These are phyloP conservation scores for Campoplex capitator DNA, from an alignment of 2,888 invertebrate genomes.

Conservation along the genomic window DNA sequence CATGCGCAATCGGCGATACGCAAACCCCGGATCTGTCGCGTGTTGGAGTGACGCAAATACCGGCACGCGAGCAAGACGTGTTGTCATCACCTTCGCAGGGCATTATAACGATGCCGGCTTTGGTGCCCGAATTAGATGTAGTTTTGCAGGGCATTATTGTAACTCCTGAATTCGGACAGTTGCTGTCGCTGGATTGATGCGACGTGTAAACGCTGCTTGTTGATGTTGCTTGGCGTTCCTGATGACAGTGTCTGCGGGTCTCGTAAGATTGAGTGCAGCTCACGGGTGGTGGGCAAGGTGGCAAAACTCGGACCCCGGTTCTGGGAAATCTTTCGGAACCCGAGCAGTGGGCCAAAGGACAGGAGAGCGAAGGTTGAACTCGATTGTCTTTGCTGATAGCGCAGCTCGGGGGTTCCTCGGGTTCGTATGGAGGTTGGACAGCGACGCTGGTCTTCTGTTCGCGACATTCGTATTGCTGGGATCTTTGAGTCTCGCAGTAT, in stretches of 20 bases:
- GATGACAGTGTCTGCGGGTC: slow-evolving; percentile 82
- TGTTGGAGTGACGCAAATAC: slow-evolving; percentile 80
- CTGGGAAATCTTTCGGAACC: slow-evolving; percentile 77
- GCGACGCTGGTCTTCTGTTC: slow-evolving; percentile 65
- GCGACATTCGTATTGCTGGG: slow-evolving; percentile 76
- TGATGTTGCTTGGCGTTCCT: slow-evolving; percentile 59
- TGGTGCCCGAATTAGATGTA: slow-evolving; percentile 76
- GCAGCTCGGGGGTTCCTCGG: slow-evolving; percentile 69
- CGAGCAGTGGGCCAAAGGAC: slow-evolving; percentile 74
- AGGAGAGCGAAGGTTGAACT: slow-evolving; percentile 74
- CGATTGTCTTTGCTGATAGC: slow-evolving; percentile 76
- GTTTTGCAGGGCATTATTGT: slow-evolving; percentile 81
- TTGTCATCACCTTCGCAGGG: slow-evolving; percentile 80
- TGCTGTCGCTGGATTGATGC: slow-evolving; percentile 33
- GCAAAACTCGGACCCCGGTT: slow-evolving; percentile 79
- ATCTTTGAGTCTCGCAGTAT: slow-evolving; percentile 27
- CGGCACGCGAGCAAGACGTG: slow-evolving; percentile 74
- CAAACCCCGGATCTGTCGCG: slow-evolving; percentile 80
- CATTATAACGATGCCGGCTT: slow-evolving; percentile 81
- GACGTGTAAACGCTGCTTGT: slow-evolving; percentile 46
- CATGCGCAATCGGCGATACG: slow-evolving; percentile 77
- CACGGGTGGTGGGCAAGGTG: slow-evolving; percentile 78
- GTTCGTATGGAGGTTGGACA: slow-evolving; percentile 35
- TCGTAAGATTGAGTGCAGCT: slow-evolving; percentile 83
- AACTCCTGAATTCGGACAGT: slow-evolving; percentile 80